Evolutionary conservation across 35 echinoderm and acorn worm genomes (phyloP).

Genomic region (Heliocidaris erythrogramma): DNA sequence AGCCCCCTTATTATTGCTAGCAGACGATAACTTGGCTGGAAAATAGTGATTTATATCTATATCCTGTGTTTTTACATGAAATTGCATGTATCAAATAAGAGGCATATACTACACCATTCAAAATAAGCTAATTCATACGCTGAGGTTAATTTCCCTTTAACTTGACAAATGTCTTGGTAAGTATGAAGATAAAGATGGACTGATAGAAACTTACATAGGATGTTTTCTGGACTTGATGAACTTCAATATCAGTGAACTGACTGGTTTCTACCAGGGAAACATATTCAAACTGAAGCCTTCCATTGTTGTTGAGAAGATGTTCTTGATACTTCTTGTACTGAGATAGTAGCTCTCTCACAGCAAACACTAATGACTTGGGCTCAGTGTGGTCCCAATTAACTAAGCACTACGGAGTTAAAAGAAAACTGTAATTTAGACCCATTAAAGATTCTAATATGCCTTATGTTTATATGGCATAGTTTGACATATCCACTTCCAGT

Average conservation of each 20-base stretch:
- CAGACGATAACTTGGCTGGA: too few relatives aligned
- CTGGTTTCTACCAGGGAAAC: constrained; percentile 70
- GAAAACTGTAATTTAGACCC: not conserved
- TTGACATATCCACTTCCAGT: too few relatives aligned
- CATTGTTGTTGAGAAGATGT: constrained; percentile 47
- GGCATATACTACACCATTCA: too few relatives aligned
- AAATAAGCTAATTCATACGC: too few relatives aligned
- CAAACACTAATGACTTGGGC: constrained; percentile 62
- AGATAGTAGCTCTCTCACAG: constrained; percentile 72
- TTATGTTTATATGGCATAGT: too few relatives aligned
- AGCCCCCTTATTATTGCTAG: too few relatives aligned
- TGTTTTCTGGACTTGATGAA: constrained; percentile 58
- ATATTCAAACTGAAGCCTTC: constrained; percentile 83
- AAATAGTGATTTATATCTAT: too few relatives aligned
- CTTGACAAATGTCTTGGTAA: not conserved
- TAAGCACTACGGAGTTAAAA: constrained; percentile 55
- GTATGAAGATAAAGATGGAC: not conserved
- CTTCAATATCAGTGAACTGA: constrained; percentile 82
- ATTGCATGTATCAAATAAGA: too few relatives aligned
- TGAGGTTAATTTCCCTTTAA: too few relatives aligned
- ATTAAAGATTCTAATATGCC: not conserved
- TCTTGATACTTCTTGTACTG: constrained; percentile 85
- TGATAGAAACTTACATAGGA: not conserved
- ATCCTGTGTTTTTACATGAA: too few relatives aligned
- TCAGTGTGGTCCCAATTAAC: constrained; percentile 84